Evolutionary conservation across 1,140 invertebrate species (phyloP).

Genomic region (Drosophila tani): DNA sequence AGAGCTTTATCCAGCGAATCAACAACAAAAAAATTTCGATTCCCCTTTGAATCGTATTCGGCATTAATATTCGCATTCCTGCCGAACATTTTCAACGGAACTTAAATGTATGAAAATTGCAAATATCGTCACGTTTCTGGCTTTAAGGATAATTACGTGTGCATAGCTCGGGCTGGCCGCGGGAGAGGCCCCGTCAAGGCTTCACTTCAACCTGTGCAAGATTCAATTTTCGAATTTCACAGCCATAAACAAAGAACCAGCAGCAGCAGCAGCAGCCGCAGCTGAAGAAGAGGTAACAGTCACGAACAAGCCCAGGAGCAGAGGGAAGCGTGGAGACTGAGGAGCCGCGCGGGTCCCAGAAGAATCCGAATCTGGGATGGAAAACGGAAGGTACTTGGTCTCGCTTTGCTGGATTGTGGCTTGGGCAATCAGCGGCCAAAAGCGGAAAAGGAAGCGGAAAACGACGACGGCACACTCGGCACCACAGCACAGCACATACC

Average conservation of each 20-base stretch:
- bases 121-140: slow-evolving; percentile 76
- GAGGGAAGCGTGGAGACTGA: neutral
- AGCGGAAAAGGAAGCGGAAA: slow-evolving; percentile 54
- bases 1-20: slow-evolving; percentile 23
- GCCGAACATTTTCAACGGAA: slow-evolving; percentile 47
- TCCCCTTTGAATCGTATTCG: slow-evolving; percentile 26
- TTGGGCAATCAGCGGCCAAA: neutral
- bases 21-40: slow-evolving; percentile 15
- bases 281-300: slow-evolving; percentile 24
- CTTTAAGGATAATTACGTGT: slow-evolving; percentile 74
- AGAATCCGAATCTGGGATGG: slow-evolving; percentile 5
- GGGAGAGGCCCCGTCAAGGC: slow-evolving; percentile 15
- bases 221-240: slow-evolving; percentile 66
- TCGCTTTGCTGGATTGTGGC: slow-evolving; percentile 8
- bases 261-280: slow-evolving; percentile 27
- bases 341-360: neutral
- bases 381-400: slow-evolving; percentile 58
- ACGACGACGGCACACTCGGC: slow-evolving; percentile 22
- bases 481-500: slow-evolving; percentile 8
- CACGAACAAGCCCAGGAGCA: slow-evolving; percentile 35
- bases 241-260: slow-evolving; percentile 59
- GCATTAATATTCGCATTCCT: slow-evolving; percentile 69
- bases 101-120: slow-evolving; percentile 61
- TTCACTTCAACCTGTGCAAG: slow-evolving; percentile 44
- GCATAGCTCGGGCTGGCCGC: slow-evolving; percentile 39